phyloP scores from a whole-genome alignment of 2,113 vertebrate genomes.

The Etheostoma spectabile region DNA sequence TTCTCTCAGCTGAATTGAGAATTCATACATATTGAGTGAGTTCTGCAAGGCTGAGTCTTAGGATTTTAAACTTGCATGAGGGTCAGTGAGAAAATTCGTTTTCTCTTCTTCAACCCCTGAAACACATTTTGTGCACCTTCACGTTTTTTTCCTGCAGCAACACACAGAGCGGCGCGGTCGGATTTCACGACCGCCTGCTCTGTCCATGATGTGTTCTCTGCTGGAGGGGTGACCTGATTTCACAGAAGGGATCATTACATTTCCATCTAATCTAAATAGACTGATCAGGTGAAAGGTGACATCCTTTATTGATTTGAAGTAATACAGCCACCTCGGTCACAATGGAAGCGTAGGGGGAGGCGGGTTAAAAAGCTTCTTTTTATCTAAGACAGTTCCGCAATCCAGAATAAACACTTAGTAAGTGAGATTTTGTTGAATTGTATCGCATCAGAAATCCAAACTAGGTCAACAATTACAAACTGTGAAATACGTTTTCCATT shows the following conservation, averaged over 20 bases:
- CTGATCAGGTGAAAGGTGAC: constrained; percentile 40
- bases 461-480: neutral
- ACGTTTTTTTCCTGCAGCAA: neutral
- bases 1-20: neutral
- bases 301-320: constrained; percentile 28
- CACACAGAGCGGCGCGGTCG: neutral
- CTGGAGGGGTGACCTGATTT: too few relatives aligned
- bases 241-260: too few relatives aligned
- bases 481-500: neutral
- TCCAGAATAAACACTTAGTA: neutral
- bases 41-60: neutral
- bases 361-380: neutral
- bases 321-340: too few relatives aligned
- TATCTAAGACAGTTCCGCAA: neutral
- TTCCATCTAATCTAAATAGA: too few relatives aligned
- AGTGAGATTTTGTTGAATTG: neutral
- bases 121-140: neutral
- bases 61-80: constrained; percentile 54
- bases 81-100: constrained; percentile 23
- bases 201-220: constrained; percentile 20
- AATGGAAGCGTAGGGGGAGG: too few relatives aligned
- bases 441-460: neutral
- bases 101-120: constrained; percentile 6
- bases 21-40: constrained; percentile 6
- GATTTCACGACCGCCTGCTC: constrained; percentile 20